Percentiles rank a stretch among this genome's conserved stretches.
phyloP scores from a whole-genome alignment of 2,797 vertebrate genomes.

The Pipistrellus pipistrellus region DNA sequence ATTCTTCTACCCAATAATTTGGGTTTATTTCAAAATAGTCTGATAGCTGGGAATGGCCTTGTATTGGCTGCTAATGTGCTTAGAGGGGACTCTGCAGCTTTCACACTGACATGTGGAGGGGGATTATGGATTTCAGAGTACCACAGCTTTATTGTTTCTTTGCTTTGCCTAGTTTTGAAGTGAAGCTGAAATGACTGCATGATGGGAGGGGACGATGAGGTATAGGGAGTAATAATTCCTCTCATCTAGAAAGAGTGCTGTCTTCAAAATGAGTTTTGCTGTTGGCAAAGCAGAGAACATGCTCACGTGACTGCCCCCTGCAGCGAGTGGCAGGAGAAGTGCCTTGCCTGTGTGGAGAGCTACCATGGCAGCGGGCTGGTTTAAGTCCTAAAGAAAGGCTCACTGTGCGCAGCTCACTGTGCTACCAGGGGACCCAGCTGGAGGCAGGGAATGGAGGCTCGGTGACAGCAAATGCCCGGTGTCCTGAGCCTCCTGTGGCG shows the following conservation, averaged over 20 bases:
- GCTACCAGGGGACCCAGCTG: background rate
- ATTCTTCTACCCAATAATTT: background rate
- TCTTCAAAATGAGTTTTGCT: constrained; percentile 70
- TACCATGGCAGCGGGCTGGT: background rate
- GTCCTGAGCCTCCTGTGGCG: background rate
- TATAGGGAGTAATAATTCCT: constrained; percentile 55
- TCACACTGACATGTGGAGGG: constrained; percentile 6
- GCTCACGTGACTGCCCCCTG: constrained; percentile 55
- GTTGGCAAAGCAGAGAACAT: constrained; percentile 66
- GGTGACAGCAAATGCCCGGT: background rate
- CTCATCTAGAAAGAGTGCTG: constrained; percentile 63
- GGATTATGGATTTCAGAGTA: constrained; percentile 55
- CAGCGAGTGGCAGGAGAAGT: constrained; percentile 61
- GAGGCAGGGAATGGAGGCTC: background rate
- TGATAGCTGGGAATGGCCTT: constrained; percentile 4
- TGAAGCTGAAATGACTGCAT: constrained; percentile 60
- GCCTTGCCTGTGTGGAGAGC: background rate
- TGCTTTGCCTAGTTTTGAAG: constrained; percentile 55
- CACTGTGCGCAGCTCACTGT: background rate
- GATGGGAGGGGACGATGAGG: background rate
- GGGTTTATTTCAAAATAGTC: constrained; percentile 58
- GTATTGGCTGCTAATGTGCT: constrained; percentile 18
- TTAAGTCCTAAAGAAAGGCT: constrained; percentile 19
- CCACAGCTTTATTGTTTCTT: constrained; percentile 59
- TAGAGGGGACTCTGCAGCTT: background rate